Base-by-base conservation (phyloP, 1,140 invertebrate species). In the Scylla paramamosain region DNA sequence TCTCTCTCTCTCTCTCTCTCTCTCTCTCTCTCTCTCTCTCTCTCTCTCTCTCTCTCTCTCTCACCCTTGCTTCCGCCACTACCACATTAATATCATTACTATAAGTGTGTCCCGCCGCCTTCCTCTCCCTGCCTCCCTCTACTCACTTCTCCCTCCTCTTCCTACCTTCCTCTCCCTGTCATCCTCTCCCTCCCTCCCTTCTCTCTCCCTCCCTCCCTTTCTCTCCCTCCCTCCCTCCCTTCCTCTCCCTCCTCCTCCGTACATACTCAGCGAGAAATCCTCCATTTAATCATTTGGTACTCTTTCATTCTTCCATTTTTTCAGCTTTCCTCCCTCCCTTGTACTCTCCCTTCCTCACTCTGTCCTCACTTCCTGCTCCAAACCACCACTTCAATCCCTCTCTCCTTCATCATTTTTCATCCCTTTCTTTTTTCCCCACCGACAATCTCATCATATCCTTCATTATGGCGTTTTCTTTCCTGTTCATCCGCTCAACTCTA, bases 1-100 rank as follows among this genome's bases (percentile, higher is more conserved):
- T 59, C 52, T 59, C 52, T 59, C 52, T 59, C 52, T 59, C 52
- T 59, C 67, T n/a, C 67, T n/a, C 67, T 77, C 67, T n/a, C 67
- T 77, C n/a, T 77, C n/a, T 77, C n/a, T 77, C n/a, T 77, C n/a
- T 77, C 67, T 77, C 67, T 77, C n/a, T n/a, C 67, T n/a, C 67
- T n/a, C n/a, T 77, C 20, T 77, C 20, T 77, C n/a, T 77, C n/a
- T 77, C 20, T 77, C n/a, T 67, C 10, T 25, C 20, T 25, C 20
- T 25, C 59, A 3, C 59, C 20, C 59, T 77, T 2, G 12, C 67
- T 77, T 77, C 67, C 8, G 12, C n/a, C 67, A 20, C 67, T 25
- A 12, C 20, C 25, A 0, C 25, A 7, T 77, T 77, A 7, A n/a
- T 77, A 25, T 77, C 67, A n/a, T n/a, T 77, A 25, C 25, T 77